Evolutionary conservation across 1,140 invertebrate genomes (phyloP), one percentile per base, ranked within the genome.

Genomic region (Drosophila nannoptera): DNA sequence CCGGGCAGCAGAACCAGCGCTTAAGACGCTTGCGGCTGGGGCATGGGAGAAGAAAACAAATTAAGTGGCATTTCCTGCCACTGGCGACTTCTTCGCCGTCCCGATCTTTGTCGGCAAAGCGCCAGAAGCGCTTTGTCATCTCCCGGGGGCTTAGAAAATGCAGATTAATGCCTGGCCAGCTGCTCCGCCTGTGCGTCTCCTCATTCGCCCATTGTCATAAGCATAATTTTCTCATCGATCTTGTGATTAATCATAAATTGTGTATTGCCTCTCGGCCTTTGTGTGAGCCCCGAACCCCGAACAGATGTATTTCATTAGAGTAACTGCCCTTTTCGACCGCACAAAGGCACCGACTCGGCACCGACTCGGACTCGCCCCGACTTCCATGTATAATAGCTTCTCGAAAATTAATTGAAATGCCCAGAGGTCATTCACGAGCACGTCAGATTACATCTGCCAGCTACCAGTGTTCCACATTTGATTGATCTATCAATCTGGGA

Each of bases 221-320:
- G 70, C 81, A 83, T 87, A 87, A 83, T 87, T 87, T 87, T 84
- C 83, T 77, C 83, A 87, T 87, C 83, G 83, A 87, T 87, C 83
- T 87, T 87, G 64, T 87, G 83, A 87, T 84, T 78, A 87, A 83
- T 87, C 84, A 87, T 77, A 87, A 87, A 80, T 77, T 87, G 70
- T 87, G 64, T 70, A 52, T 56, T 56, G 65, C 40, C 60, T 40
- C 29, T 64, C 52, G 61, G 36, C 69, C 70, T 74, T 81, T 86
- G 63, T 87, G 52, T 49, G 49, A 58, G 63, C 52, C 31, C 35
- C 50, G 38, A 61, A 55, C 32, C 32, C 22, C 32, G 38, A 61
- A 72, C 71, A 78, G 66, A 75, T 80, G 76, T 83, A 73, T 80
- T 86, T 84, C 81, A 86, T 77, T 81, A 75, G 81, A 74, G 77